A percentile compares a stretch with the other conserved stretches of the same genome.
Conservation (phyloP, 2,113 vertebrate species). For the Poeciliopsis retropinna region DNA sequence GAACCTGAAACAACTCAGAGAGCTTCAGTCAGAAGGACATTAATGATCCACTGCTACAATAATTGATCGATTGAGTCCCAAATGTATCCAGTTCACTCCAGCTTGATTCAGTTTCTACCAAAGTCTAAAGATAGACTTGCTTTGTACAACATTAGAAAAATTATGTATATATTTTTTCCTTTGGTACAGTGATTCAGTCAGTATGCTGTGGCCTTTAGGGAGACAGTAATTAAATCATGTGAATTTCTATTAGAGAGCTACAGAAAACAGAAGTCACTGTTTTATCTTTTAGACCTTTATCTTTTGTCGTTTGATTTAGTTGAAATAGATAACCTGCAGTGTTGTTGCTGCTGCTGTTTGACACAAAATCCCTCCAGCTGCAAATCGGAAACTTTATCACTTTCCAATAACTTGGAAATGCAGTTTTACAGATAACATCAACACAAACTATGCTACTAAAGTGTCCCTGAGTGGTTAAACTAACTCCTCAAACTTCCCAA, state of each 20-base stretch:
- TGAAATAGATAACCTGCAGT: constrained; percentile 5
- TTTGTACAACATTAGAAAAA: neutral
- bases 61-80: too few species aligned
- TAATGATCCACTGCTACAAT: too few species aligned
- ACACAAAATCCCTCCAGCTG: constrained; percentile 34
- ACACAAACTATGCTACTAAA: constrained; percentile 43
- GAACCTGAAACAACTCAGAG: too few species aligned
- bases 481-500: constrained; percentile 55
- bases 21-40: too few species aligned
- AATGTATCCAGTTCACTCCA: too few species aligned
- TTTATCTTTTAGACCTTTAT: neutral
- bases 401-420: constrained; percentile 49
- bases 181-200: neutral
- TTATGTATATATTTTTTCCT: neutral
- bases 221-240: neutral
- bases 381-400: constrained; percentile 39
- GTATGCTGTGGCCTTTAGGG: neutral
- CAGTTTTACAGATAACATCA: constrained; percentile 39
- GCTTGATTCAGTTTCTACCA: too few species aligned
- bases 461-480: constrained; percentile 39
- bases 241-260: neutral
- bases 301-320: neutral
- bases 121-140: too few species aligned
- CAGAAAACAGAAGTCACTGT: neutral
- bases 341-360: neutral